phyloP scores from a whole-genome alignment of 2,113 vertebrate species.

The Sarotherodon lohbergeri region DNA sequence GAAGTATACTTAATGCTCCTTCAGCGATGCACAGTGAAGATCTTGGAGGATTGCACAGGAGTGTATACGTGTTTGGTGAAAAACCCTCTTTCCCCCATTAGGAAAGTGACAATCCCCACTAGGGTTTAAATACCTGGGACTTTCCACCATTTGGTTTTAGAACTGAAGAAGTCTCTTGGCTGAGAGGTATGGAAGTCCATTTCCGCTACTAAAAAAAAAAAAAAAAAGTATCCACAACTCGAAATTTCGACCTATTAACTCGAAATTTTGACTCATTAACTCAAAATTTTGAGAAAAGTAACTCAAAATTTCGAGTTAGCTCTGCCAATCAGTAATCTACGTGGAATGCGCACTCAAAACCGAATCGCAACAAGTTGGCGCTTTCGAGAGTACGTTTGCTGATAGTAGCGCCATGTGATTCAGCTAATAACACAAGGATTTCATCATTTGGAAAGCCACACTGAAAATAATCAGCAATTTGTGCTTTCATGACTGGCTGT shows the following conservation, averaged over 20 bases:
- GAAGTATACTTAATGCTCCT: background rate
- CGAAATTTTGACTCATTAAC: background rate
- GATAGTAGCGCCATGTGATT: background rate
- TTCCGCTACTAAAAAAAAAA: background rate
- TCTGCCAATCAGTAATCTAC: background rate
- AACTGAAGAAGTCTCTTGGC: background rate
- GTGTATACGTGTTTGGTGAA: background rate
- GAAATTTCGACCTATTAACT: background rate
- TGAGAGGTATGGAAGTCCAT: background rate
- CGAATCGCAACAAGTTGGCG: background rate
- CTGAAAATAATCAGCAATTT: background rate
- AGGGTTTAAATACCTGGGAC: background rate
- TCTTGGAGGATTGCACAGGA: background rate
- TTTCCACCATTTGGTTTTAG: background rate
- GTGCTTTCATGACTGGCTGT: background rate
- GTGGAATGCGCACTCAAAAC: background rate
- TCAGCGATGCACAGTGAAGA: background rate
- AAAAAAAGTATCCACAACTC: background rate
- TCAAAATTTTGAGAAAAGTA: background rate
- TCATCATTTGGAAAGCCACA: background rate
- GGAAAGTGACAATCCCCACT: background rate
- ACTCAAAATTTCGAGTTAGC: background rate
- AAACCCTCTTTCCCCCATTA: background rate
- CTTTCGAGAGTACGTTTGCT: background rate
- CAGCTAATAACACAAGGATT: background rate